Base-by-base conservation (phyloP, 2,888 invertebrate genomes). In the Ryuthela nishihirai region DNA sequence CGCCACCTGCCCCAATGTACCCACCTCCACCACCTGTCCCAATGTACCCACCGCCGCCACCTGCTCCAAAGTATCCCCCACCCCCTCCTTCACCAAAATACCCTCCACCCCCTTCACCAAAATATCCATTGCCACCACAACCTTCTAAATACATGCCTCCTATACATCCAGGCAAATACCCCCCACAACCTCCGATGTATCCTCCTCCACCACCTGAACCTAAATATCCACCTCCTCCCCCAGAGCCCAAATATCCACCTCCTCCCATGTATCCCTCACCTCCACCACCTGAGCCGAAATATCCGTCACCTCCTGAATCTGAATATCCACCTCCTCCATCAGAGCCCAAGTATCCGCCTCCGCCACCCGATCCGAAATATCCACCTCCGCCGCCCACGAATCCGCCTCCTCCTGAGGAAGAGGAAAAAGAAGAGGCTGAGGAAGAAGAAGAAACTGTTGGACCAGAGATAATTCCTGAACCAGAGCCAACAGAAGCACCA, bases 21-120 rank as follows among this genome's bases (percentile, higher is more conserved):
- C 44, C 43, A 39, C 49, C 56, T 40, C 21, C 42, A 24, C 55
- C 48, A 39, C 39, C 21, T 9, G 47, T 45, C 12, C 44, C 52
- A 9, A 6, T 25, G 6, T 47, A 29, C 29, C 29, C 7, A 9
- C 12, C 54, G 0, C 49, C 34, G 18, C 47, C 46, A 24, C 49
- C 48, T 21, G 39, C 43, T 4, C 40, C 55, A 15, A 52, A 43
- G 5, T 59, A 55, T 26, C 44, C 48, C 2, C 23, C 43, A 21
- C 45, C 45, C 17, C 45, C 35, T 2, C 23, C 17, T n/a, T 34
- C 29, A n/a, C 34, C 45, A 15, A 32, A 34, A 24, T 45, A 45
- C 23, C 35, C 34, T 18, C 9, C 23, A 5, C 35, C 35, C 34
- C 50, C 50, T 21, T 45, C 44, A 18, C 50, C 56, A 9, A 50